Evolutionary conservation across 1,140 invertebrate genomes (phyloP), one percentile per base, ranked within the genome.

Genomic region (Platorchestia sp.): DNA sequence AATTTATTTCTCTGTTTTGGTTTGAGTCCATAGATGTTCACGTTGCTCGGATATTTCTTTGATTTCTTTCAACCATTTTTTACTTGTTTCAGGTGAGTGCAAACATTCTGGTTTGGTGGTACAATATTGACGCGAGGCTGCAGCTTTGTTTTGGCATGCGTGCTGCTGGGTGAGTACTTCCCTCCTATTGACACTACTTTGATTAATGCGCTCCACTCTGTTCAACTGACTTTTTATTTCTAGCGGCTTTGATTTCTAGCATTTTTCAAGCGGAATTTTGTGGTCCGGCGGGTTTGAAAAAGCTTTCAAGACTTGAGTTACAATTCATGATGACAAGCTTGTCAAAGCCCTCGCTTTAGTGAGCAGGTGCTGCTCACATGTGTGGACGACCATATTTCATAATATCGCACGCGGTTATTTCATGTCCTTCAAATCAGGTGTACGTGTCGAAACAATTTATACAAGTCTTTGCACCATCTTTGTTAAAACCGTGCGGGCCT

Each of bases 71-170:
- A 75, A 75, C 59, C 36, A 10, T 10, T 75, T 75, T 75, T 75
- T 75, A 75, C 59, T 75, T 75, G 59, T 75, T 75, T 75, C 59
- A 75, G 59, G 59, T 75, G 59, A 75, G 59, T 75, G 59, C 59
- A 75, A 75, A 75, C 59, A 75, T 36, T 22, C 7, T 75, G 14
- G 59, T 75, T 75, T 75, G 59, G 59, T 75, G 10, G 59, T 36
- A 75, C 59, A 75, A 75, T 75, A 75, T 75, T 75, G 59, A 75
- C 59, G 36, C 36, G 59, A 27, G 59, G 59, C 59, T 36, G 59
- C 59, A 75, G 59, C 27, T 36, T 75, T 75, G 59, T 75, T 75
- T 75, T 51, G 47, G 6, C 47, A 7, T 51, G 14, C 14, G 59
- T 36, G 27, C 7, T 75, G 59, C 27, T 14, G 1, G 7, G 59